Evolutionary conservation across 2,888 invertebrate genomes (phyloP), one percentile per base, ranked within the genome.

Genomic region (Trachelus stipa): DNA sequence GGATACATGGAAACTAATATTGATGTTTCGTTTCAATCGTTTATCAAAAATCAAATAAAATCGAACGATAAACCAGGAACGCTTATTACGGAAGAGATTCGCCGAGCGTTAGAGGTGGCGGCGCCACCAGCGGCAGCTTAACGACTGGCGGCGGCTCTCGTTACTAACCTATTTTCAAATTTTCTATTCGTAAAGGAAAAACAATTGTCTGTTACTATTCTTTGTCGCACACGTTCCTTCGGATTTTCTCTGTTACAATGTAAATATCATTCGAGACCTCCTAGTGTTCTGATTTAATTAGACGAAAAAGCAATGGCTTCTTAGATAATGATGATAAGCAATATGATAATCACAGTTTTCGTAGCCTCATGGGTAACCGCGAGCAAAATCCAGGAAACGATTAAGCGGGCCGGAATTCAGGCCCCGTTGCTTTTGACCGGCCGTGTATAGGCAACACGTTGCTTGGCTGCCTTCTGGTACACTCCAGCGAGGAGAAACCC

Each of bases 341-440:
- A 9, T 56, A 56, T 4, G 40, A 40, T 56, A 56, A 56, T 56
- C 6, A n/a, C 30, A 6, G 31, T 71, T 71, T 34, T 71, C 71
- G 71, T 71, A 71, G 56, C 1, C 56, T 56, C 31, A 4, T 33
- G 71, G 6, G 31, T 15, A 31, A 71, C 71, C 31, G 23, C 23
- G 31, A 71, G 71, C 12, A 31, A 85, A 86, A 87, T 87, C 85
- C 82, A 85, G 84, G 85, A 85, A 88, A 87, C 87, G 88, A 87
- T 88, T 87, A 87, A 87, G 83, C 84, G 86, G 88, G 87, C 88
- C 88, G 88, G 88, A 88, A 87, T 87, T 83, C 86, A 87, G 88
- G 85, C 86, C 87, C 88, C 88, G 88, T 88, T 88, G 88, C 87
- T 87, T 86, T 83, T 81, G 83, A 83, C 84, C 81, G 79, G 80